These are phyloP conservation scores for Ellobium chinense DNA, from an alignment of 2,888 invertebrate genomes.

Conservation along the genomic window DNA sequence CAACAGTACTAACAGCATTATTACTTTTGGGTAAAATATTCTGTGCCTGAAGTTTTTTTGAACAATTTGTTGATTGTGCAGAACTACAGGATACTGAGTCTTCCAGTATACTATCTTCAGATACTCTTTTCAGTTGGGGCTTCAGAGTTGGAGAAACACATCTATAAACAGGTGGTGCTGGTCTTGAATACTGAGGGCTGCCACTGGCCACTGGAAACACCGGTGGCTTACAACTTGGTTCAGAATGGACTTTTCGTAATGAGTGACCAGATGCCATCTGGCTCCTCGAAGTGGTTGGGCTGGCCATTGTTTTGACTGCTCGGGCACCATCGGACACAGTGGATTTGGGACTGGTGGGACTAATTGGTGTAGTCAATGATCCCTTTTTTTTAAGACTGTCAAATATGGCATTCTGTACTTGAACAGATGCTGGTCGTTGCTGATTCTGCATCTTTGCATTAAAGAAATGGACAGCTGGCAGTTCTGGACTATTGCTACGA, in stretches of 20 bases:
- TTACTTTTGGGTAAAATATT: constrained; percentile 54
- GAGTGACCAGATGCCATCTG: constrained; percentile 42
- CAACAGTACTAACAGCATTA: not conserved
- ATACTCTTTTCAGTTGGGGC: constrained; percentile 45
- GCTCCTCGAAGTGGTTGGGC: constrained; percentile 19
- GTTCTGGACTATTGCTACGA: constrained; percentile 72
- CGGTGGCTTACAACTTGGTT: constrained; percentile 51
- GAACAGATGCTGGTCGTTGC: constrained; percentile 31
- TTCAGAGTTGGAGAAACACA: constrained; percentile 61
- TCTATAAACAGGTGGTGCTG: constrained; percentile 13
- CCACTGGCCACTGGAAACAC: constrained; percentile 38
- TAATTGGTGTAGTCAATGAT: constrained; percentile 25
- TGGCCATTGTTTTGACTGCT: constrained; percentile 33
- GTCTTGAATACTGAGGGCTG: constrained; percentile 28
- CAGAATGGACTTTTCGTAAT: constrained; percentile 47
- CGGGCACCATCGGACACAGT: constrained; percentile 37
- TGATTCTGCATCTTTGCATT: constrained; percentile 67
- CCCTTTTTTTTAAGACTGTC: constrained; percentile 63
- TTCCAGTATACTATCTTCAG: constrained; percentile 49
- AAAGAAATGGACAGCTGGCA: constrained; percentile 76
- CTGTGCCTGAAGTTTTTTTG: constrained; percentile 57
- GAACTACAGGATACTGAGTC: constrained; percentile 41
- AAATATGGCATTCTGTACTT: constrained; percentile 69
- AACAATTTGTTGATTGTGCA: constrained; percentile 28
- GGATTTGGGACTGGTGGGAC: constrained; percentile 45